Conservation (phyloP, 2,113 vertebrate genomes). For the Tapirus terrestris region DNA sequence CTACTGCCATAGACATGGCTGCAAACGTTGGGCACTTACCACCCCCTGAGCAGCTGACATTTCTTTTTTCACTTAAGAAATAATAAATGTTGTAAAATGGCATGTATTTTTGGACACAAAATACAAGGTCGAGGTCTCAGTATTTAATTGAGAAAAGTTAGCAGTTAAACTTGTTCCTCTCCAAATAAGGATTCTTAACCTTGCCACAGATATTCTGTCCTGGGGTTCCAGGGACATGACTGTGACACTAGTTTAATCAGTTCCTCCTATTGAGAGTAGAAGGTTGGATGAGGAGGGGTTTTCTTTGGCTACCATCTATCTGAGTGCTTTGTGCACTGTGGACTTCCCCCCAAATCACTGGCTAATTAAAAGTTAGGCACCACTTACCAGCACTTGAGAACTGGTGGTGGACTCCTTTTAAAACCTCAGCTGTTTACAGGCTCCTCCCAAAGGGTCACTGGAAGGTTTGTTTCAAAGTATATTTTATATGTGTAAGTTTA, state of each 20-base stretch:
- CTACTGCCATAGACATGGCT: neutral
- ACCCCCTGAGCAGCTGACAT: neutral
- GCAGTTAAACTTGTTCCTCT: neutral
- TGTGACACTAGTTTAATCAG: neutral
- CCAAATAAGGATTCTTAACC: neutral
- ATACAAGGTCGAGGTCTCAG: neutral
- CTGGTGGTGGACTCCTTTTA: neutral
- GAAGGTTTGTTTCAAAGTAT: neutral
- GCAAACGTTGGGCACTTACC: neutral
- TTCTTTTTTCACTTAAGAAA: constrained; percentile 32
- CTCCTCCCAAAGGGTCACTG: neutral
- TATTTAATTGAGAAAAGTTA: neutral
- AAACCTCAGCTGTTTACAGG: neutral
- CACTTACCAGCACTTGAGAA: neutral
- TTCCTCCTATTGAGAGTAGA: neutral
- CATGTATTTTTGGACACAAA: neutral
- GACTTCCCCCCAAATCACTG: neutral
- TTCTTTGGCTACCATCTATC: neutral
- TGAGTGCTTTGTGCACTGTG: neutral
- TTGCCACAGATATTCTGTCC: neutral
- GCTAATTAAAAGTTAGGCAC: neutral
- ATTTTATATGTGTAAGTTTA: neutral
- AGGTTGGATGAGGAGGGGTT: neutral
- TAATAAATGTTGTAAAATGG: neutral
- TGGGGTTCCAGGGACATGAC: neutral